A percentile compares a stretch with the other conserved stretches of the same genome.
Conservation (phyloP, 2,113 vertebrate genomes). For the Pomatorhinus ruficollis region DNA sequence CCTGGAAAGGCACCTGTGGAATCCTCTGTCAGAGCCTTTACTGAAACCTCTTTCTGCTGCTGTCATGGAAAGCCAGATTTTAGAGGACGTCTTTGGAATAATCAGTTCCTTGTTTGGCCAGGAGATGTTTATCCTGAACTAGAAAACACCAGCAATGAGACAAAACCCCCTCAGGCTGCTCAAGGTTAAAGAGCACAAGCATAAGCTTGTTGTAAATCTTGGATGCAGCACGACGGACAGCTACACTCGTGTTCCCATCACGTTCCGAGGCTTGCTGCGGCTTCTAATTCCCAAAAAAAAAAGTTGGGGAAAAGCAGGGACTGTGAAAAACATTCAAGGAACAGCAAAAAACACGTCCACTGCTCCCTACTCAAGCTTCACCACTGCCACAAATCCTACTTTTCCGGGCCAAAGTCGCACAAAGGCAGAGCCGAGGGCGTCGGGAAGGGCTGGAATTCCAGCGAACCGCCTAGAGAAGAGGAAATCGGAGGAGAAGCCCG, state of each 20-base stretch:
- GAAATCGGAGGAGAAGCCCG: accelerated
- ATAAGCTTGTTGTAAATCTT: neutral
- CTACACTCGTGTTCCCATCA: neutral
- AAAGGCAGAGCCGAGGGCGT: neutral
- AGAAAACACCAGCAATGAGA: neutral
- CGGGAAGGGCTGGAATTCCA: neutral
- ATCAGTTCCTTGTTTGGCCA: neutral
- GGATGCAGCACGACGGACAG: accelerated
- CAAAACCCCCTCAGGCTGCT: neutral
- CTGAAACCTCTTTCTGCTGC: neutral
- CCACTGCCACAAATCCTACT: accelerated
- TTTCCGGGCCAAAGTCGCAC: accelerated
- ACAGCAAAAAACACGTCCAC: accelerated
- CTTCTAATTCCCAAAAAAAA: no score
- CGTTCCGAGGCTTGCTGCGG: neutral
- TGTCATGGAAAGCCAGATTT: neutral
- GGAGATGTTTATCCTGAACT: neutral
- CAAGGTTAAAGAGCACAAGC: neutral
- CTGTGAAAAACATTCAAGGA: accelerated
- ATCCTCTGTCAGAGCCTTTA: no score
- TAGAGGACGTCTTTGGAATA: neutral
- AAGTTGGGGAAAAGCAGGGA: neutral
- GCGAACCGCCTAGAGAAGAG: accelerated
- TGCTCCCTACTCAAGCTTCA: accelerated
- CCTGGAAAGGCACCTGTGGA: neutral